Conservation (phyloP, 2,888 invertebrate genomes). For the Spilarctia lutea region DNA sequence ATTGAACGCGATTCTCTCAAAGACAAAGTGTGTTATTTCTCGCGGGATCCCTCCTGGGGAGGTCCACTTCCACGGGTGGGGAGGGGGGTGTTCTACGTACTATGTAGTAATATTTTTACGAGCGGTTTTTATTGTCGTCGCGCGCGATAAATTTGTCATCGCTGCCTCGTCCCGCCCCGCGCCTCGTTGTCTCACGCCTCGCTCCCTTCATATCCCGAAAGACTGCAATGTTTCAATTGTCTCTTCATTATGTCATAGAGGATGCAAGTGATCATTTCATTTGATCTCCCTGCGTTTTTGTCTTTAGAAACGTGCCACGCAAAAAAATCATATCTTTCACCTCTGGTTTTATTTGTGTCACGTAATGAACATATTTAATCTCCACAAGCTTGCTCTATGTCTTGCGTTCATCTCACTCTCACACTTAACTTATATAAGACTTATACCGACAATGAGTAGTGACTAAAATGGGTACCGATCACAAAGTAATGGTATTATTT, state of each 20-base stretch:
- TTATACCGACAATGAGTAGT: too few relatives aligned
- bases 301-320: neutral
- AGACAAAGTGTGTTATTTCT: constrained; percentile 85
- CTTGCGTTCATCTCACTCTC: neutral
- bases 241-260: neutral
- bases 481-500: too few relatives aligned
- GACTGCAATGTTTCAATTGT: neutral
- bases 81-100: constrained; percentile 37
- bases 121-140: constrained; percentile 76
- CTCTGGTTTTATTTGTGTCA: neutral
- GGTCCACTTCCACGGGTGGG: constrained; percentile 30
- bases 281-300: neutral
- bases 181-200: constrained; percentile 20
- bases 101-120: constrained; percentile 82
- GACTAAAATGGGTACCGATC: too few relatives aligned
- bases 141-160: constrained; percentile 83
- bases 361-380: neutral
- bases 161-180: constrained; percentile 27
- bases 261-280: neutral
- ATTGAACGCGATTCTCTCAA: constrained; percentile 76
- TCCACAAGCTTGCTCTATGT: neutral
- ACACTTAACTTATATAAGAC: too few relatives aligned
- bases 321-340: neutral
- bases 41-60: constrained; percentile 68
- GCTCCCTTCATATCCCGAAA: neutral